Percentiles rank a stretch among this genome's conserved stretches.
Evolutionary conservation across 64 coral and sea anemone genomes (phyloP).

Genomic region (Catalaphyllia jardinei): DNA sequence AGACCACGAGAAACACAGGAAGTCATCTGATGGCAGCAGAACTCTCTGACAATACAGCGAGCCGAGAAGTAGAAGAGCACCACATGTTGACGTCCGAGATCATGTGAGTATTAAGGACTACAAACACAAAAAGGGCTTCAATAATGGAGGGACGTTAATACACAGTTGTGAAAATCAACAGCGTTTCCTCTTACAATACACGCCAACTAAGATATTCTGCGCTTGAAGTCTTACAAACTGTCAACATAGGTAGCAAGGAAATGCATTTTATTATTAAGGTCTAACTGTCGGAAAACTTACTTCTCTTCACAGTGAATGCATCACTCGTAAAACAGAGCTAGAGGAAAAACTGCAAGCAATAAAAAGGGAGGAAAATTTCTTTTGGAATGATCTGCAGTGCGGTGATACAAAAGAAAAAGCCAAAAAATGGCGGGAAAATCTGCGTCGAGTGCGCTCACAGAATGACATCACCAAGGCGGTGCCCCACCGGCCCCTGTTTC

Average conservation of each 20-base stretch:
- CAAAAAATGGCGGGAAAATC: constrained; percentile 15
- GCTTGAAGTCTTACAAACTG: too few species aligned
- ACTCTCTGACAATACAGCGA: not conserved
- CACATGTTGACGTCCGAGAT: not conserved
- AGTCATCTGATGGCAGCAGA: constrained; percentile 1
- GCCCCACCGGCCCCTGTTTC: not conserved
- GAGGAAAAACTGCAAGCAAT: too few species aligned
- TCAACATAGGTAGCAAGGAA: too few species aligned
- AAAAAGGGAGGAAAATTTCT: not conserved
- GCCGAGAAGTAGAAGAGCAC: not conserved
- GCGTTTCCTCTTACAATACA: too few species aligned
- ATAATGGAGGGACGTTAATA: too few species aligned
- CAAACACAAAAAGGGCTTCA: not conserved
- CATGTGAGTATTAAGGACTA: not conserved
- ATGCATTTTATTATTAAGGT: too few species aligned
- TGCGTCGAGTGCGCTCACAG: constrained; percentile 30
- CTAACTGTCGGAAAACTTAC: too few species aligned
- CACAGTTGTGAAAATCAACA: too few species aligned
- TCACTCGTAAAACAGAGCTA: not conserved
- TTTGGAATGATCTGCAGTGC: not conserved
- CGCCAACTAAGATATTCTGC: too few species aligned
- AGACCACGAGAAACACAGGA: not conserved
- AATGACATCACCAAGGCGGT: constrained; percentile 19
- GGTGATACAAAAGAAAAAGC: not conserved
- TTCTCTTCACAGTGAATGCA: constrained; percentile 3